These are phyloP conservation scores for Nasonia vitripennis DNA, from an alignment of 1,140 invertebrate genomes.

Conservation along the genomic window DNA sequence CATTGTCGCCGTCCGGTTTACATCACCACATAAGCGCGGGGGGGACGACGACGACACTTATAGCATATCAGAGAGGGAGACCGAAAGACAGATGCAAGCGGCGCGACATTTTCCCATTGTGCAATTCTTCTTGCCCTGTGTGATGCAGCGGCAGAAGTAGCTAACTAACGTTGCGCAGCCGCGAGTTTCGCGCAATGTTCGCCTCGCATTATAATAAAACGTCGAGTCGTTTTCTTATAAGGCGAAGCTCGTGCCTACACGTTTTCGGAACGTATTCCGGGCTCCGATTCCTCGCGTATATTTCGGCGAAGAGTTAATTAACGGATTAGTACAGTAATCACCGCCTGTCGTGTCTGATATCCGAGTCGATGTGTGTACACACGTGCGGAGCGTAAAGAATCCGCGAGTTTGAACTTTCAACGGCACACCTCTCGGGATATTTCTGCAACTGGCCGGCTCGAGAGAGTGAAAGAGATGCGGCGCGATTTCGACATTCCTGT, in stretches of 20 bases:
- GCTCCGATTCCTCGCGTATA: neutral
- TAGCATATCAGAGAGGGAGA: neutral
- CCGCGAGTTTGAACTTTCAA: neutral
- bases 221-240: conserved; percentile 5
- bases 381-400: neutral
- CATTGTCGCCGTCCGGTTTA: conserved; percentile 42
- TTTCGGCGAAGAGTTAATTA: too few relatives aligned
- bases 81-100: neutral
- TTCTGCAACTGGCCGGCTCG: neutral
- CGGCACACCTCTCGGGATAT: conserved; percentile 1
- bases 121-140: conserved; percentile 7
- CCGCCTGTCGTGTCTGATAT: neutral
- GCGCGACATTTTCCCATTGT: conserved; percentile 14
- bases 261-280: neutral
- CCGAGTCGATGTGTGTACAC: neutral
- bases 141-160: neutral
- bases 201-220: conserved; percentile 17
- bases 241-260: neutral
- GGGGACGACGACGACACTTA: neutral
- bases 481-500: conserved; percentile 16
- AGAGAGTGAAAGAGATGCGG: neutral
- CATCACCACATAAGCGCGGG: neutral
- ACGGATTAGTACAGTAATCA: neutral
- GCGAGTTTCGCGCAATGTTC: neutral
- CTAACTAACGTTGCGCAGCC: conserved; percentile 22